Evolutionary conservation across 2,888 invertebrate species (phyloP).

Genomic region (Ennomos quercinarius): DNA sequence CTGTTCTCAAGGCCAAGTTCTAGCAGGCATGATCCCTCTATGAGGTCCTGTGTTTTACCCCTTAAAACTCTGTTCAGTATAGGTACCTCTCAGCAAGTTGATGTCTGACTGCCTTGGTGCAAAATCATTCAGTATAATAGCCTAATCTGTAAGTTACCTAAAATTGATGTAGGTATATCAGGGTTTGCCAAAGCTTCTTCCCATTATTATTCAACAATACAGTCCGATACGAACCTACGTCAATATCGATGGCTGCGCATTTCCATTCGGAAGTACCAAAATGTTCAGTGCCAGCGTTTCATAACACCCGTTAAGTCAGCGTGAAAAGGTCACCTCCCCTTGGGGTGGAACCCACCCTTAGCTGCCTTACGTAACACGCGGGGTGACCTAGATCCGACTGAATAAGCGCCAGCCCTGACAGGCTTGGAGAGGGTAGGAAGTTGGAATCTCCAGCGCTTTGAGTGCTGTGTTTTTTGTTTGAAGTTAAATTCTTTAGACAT

Average conservation of each 20-base stretch:
- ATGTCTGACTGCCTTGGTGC: no score
- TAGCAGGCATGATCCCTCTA: constrained; percentile 28
- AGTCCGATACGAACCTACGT: background rate
- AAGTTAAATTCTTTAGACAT: constrained; percentile 25
- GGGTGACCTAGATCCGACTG: constrained; percentile 42
- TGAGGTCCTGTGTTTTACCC: constrained; percentile 13
- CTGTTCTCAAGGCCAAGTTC: constrained; percentile 31
- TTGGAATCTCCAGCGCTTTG: constrained; percentile 3
- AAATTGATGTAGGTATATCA: no score
- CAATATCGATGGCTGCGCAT: constrained; percentile 18
- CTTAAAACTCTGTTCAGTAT: no score
- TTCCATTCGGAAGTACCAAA: constrained; percentile 20
- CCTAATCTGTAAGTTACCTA: no score
- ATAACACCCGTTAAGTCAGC: constrained; percentile 20
- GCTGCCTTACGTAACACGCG: constrained; percentile 41
- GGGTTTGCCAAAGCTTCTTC: no score
- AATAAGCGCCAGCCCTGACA: constrained; percentile 17
- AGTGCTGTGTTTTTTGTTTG: constrained; percentile 3
- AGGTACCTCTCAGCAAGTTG: no score
- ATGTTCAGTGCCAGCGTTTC: constrained; percentile 18
- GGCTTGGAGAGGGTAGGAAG: constrained; percentile 7
- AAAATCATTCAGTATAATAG: no score
- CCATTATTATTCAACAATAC: background rate
- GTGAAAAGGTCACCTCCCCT: constrained; percentile 35
- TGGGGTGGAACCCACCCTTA: constrained; percentile 21